Percentiles rank a stretch among this genome's conserved stretches.
phyloP scores from a whole-genome alignment of 2,113 vertebrate species.

The Indicator indicator region DNA sequence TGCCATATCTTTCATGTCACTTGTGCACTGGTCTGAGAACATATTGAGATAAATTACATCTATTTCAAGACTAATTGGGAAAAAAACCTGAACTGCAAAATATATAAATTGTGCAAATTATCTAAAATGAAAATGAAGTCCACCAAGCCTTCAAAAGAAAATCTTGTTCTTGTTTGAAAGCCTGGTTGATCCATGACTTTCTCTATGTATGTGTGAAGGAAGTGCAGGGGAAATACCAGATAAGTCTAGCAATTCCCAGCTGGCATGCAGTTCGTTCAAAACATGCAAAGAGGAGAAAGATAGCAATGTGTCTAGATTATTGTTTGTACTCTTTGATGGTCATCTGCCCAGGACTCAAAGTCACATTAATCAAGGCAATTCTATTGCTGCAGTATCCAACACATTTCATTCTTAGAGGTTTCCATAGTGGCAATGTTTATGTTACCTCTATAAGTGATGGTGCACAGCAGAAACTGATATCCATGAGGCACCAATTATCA shows the following conservation, averaged over 20 bases:
- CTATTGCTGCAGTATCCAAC: not conserved
- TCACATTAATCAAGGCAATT: not conserved
- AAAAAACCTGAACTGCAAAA: not conserved
- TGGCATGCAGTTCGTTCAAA: not conserved
- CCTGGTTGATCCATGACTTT: not conserved
- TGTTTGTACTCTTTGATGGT: not conserved
- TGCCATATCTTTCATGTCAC: not conserved
- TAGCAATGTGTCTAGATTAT: not conserved
- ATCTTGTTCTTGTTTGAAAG: not conserved
- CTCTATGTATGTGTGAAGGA: not conserved
- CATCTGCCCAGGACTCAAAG: not conserved
- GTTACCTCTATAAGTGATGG: not conserved
- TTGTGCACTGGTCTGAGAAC: not conserved
- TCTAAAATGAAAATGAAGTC: not conserved
- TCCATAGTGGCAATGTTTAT: not conserved
- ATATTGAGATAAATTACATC: slow-evolving; percentile 1
- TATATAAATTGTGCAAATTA: not conserved
- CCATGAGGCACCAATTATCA: not conserved
- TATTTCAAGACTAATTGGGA: slow-evolving; percentile 12
- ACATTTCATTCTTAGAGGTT: not conserved
- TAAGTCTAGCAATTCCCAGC: not conserved
- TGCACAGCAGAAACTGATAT: not conserved
- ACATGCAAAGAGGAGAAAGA: not conserved
- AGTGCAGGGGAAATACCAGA: not conserved
- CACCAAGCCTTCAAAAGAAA: not conserved